phyloP scores from a whole-genome alignment of 2,888 invertebrate genomes.

The Volucella inflata region DNA sequence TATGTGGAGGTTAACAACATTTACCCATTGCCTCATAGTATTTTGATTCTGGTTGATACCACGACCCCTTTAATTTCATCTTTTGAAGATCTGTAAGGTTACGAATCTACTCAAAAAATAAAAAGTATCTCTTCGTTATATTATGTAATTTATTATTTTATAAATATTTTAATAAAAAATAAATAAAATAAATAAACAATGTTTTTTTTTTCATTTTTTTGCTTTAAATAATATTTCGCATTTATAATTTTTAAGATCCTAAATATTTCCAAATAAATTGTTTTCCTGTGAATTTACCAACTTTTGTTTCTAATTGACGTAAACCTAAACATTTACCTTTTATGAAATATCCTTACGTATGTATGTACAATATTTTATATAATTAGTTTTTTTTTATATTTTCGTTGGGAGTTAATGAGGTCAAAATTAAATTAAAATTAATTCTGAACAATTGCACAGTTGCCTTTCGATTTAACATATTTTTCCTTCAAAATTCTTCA shows the following conservation, averaged over 20 bases:
- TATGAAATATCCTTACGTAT: not conserved
- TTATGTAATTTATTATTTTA: conserved; percentile 71
- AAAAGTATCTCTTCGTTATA: conserved; percentile 36
- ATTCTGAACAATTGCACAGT: conserved; percentile 69
- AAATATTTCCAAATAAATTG: conserved; percentile 20
- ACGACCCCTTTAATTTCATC: conserved; percentile 85
- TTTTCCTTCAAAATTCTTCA: too few relatives aligned
- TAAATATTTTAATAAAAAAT: conserved; percentile 60
- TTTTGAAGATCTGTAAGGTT: conserved; percentile 77
- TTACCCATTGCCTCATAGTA: conserved; percentile 85
- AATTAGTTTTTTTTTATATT: conserved; percentile 34
- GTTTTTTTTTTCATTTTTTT: conserved; percentile 12
- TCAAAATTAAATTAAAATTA: conserved; percentile 46
- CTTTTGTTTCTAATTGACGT: conserved; percentile 71
- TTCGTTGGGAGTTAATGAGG: conserved; percentile 71
- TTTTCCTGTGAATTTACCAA: conserved; percentile 47
- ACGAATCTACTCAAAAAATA: not conserved
- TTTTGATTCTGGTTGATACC: conserved; percentile 87
- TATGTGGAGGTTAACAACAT: conserved; percentile 85
- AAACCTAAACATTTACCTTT: conserved; percentile 58
- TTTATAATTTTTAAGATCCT: conserved; percentile 51
- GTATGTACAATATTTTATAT: conserved; percentile 25
- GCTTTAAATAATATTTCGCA: conserved; percentile 35
- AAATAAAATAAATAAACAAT: conserved; percentile 38
- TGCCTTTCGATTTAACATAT: conserved; percentile 23